Evolutionary conservation across 2,888 invertebrate genomes (phyloP).

Genomic region (Eilema caniola): DNA sequence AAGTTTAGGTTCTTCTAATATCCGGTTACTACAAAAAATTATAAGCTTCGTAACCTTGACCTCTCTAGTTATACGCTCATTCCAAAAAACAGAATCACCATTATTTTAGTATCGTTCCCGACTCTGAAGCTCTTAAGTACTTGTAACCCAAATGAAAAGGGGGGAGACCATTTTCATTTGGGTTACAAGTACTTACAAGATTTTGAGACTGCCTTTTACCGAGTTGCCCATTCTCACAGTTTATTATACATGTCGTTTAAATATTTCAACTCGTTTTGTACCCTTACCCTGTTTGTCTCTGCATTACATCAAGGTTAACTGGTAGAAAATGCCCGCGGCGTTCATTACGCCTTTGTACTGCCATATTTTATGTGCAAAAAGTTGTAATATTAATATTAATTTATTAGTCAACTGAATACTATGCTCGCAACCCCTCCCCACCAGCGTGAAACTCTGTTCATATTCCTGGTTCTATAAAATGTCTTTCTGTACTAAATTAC

Average conservation of each 20-base stretch:
- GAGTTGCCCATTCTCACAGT: no score
- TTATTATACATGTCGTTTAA: not conserved
- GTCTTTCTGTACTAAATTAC: no score
- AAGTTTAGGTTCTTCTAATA: not conserved
- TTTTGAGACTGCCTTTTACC: not conserved
- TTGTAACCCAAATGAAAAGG: no score
- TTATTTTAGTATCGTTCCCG: no score
- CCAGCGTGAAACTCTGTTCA: no score
- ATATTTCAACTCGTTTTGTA: not conserved
- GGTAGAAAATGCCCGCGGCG: slow-evolving; percentile 9
- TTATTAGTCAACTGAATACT: not conserved
- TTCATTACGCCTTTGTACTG: not conserved
- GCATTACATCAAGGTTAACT: not conserved
- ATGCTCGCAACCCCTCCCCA: no score
- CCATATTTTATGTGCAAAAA: not conserved
- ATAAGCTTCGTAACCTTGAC: not conserved
- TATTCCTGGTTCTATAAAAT: not conserved
- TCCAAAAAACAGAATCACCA: no score
- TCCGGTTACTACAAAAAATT: not conserved
- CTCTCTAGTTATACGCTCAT: not conserved
- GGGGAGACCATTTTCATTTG: no score
- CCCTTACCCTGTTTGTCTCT: not conserved
- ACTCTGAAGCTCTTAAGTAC: no score
- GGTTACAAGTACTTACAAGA: not conserved
- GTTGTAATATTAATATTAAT: not conserved